These are phyloP conservation scores for Bhutanitis thaidina DNA, from an alignment of 2,888 invertebrate genomes.

Conservation along the genomic window DNA sequence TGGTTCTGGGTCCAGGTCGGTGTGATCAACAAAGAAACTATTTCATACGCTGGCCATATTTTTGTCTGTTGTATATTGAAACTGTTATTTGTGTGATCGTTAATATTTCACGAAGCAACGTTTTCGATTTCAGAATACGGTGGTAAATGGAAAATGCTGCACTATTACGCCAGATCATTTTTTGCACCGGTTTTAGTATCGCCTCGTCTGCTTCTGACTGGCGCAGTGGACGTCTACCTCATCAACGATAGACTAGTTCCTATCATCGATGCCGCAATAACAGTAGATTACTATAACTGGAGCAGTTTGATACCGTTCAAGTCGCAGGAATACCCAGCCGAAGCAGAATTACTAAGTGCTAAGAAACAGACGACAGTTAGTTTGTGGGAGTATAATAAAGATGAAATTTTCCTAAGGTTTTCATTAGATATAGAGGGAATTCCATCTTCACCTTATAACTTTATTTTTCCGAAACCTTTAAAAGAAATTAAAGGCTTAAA, in stretches of 20 bases:
- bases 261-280: conserved; percentile 64
- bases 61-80: too few relatives aligned
- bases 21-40: too few relatives aligned
- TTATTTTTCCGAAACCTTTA: conserved; percentile 81
- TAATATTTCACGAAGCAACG: too few relatives aligned
- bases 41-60: too few relatives aligned
- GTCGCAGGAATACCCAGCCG: conserved; percentile 40
- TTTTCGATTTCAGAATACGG: conserved; percentile 80
- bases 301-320: conserved; percentile 60
- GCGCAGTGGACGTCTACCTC: conserved; percentile 80
- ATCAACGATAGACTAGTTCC: conserved; percentile 82
- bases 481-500: conserved; percentile 74
- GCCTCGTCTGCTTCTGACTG: conserved; percentile 69
- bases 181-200: conserved; percentile 88
- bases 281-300: conserved; percentile 82
- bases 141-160: conserved; percentile 92
- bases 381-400: conserved; percentile 41
- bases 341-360: conserved; percentile 42
- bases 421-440: conserved; percentile 70
- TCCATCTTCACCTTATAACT: conserved; percentile 81
- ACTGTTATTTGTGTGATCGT: too few relatives aligned
- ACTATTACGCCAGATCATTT: conserved; percentile 92
- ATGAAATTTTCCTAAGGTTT: conserved; percentile 63
- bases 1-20: too few relatives aligned
- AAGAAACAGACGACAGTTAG: conserved; percentile 46